Evolutionary conservation across 2,113 vertebrate genomes (phyloP).

Genomic region (Macrotis lagotis): DNA sequence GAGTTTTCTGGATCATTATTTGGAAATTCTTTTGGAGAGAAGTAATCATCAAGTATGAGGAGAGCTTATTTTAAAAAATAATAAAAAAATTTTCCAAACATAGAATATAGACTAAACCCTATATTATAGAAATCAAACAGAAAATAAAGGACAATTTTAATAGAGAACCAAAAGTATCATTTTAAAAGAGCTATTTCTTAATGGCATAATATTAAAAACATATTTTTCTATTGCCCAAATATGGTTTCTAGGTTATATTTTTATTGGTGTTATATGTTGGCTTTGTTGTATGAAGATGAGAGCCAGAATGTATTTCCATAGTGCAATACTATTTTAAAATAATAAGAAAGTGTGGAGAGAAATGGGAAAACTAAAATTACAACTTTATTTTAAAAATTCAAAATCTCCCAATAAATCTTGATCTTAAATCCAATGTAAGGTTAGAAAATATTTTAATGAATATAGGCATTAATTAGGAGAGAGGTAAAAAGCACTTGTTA

Average conservation of each 20-base stretch:
- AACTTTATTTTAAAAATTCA: conserved; percentile 21
- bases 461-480: neutral
- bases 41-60: conserved; percentile 42
- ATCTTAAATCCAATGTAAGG: conserved; percentile 1
- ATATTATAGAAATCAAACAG: conserved; percentile 26
- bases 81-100: conserved; percentile 43
- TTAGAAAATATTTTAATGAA: conserved; percentile 15
- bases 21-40: conserved; percentile 52
- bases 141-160: conserved; percentile 47
- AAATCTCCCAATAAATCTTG: conserved; percentile 44
- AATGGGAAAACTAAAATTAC: conserved; percentile 52
- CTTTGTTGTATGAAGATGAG: conserved; percentile 51
- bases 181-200: conserved; percentile 70
- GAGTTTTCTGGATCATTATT: conserved; percentile 11
- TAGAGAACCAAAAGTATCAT: conserved; percentile 51
- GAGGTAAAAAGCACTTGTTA: neutral
- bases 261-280: conserved; percentile 56
- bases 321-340: neutral
- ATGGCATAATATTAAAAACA: conserved; percentile 66
- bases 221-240: conserved; percentile 73
- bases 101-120: neutral
- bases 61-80: conserved; percentile 27
- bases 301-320: neutral
- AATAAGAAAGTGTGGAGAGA: conserved; percentile 46
- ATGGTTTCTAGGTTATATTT: conserved; percentile 70